Conservation (phyloP, 2,888 invertebrate genomes). For the Lithophane ornitopus region DNA sequence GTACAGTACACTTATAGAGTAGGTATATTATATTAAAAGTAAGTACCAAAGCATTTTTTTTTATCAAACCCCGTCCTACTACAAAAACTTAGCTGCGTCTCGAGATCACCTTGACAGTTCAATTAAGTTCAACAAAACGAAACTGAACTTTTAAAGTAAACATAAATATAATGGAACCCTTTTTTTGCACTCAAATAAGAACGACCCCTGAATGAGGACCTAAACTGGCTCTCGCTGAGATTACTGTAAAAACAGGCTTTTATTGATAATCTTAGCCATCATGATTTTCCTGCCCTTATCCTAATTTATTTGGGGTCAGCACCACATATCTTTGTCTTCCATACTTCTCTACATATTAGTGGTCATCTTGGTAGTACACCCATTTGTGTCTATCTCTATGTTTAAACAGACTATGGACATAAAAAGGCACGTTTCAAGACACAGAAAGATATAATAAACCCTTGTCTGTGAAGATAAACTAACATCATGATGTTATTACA, state of each 20-base stretch:
- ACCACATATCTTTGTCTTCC: not conserved
- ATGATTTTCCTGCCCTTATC: not conserved
- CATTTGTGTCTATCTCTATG: not conserved
- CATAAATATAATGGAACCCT: constrained; percentile 11
- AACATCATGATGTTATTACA: not conserved
- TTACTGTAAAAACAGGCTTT: constrained; percentile 32
- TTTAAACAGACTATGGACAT: not conserved
- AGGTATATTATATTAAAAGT: no score
- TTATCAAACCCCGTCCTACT: not conserved
- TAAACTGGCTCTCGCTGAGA: constrained; percentile 26
- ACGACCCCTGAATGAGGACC: constrained; percentile 7
- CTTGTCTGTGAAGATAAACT: not conserved
- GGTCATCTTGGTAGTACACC: not conserved
- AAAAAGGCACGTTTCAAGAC: not conserved
- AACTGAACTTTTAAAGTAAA: constrained; percentile 24
- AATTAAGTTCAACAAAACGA: constrained; percentile 34
- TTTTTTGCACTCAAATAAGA: constrained; percentile 33
- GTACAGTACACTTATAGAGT: no score
- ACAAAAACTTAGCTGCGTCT: not conserved
- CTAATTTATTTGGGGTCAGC: not conserved
- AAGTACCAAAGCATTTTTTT: no score
- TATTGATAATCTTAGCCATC: constrained; percentile 18
- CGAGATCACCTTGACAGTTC: constrained; percentile 53
- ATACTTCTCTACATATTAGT: not conserved
- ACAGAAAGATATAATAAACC: not conserved